Conservation (phyloP, 2,113 vertebrate genomes). For the Xerus inauris region DNA sequence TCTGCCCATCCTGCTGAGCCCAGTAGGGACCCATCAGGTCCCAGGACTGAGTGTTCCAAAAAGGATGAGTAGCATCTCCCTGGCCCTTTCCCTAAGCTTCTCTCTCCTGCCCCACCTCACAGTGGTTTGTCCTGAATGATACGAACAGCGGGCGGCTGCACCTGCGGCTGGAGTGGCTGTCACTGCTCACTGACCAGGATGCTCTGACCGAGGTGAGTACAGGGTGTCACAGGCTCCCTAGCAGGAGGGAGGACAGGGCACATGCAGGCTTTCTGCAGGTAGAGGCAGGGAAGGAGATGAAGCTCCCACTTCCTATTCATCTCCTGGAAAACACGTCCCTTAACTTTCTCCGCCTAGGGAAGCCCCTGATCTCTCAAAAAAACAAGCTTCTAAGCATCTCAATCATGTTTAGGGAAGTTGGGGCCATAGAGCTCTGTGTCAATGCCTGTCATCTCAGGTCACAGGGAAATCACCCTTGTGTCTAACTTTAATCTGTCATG, state of each 20-base stretch:
- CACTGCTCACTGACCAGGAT: conserved; percentile 87
- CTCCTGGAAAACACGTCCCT: not conserved
- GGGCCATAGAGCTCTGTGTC: not conserved
- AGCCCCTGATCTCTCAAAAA: not conserved
- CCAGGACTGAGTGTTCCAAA: not conserved
- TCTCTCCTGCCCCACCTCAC: not conserved
- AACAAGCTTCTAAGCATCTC: not conserved
- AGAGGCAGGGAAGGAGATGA: not conserved
- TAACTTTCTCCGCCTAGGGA: not conserved
- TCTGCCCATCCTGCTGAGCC: not conserved
- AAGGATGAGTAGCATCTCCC: not conserved
- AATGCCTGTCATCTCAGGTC: not conserved
- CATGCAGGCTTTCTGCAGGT: not conserved
- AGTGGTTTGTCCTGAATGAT: conserved; percentile 94
- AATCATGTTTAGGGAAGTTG: not conserved
- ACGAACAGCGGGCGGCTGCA: conserved; percentile 89
- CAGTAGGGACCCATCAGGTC: not conserved
- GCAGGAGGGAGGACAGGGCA: not conserved
- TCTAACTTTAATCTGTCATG: not conserved
- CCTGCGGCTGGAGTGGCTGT: conserved; percentile 95
- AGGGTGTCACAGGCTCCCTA: not conserved
- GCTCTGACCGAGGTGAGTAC: conserved; percentile 84
- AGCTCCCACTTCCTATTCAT: not conserved
- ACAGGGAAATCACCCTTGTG: not conserved
- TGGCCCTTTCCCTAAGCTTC: not conserved